These are phyloP conservation scores for Lutjanus argentimaculatus DNA, from an alignment of 2,797 vertebrate species.

Conservation along the genomic window DNA sequence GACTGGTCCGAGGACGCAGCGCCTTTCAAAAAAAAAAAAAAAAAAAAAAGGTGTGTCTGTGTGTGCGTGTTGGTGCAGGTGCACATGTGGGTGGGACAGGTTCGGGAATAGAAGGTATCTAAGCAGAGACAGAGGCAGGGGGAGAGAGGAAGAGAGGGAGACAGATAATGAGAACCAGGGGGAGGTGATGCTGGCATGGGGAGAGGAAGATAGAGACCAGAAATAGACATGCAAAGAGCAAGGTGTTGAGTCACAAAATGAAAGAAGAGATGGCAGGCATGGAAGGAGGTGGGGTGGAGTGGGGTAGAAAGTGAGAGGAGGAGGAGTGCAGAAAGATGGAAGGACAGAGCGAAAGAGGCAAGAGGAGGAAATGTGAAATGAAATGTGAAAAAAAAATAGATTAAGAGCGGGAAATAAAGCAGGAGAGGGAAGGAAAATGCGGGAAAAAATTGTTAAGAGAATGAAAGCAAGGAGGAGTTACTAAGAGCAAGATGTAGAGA, in stretches of 20 bases:
- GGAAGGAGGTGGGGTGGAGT: slow-evolving; percentile 40
- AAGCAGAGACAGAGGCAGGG: slow-evolving; percentile 79
- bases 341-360: slow-evolving; percentile 43
- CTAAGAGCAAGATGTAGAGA: slow-evolving; percentile 36
- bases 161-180: slow-evolving; percentile 87
- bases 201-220: slow-evolving; percentile 78
- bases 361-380: slow-evolving; percentile 51
- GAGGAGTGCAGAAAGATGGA: slow-evolving; percentile 47
- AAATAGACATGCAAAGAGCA: slow-evolving; percentile 85
- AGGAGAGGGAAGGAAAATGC: neutral
- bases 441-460: slow-evolving; percentile 20
- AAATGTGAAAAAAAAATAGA: slow-evolving; percentile 43
- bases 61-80: slow-evolving; percentile 31
- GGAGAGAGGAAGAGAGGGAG: slow-evolving; percentile 77
- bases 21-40: slow-evolving; percentile 10
- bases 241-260: slow-evolving; percentile 88
- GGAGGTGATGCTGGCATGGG: slow-evolving; percentile 82
- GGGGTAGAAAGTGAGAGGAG: slow-evolving; percentile 39
- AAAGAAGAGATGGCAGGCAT: slow-evolving; percentile 73
- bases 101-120: slow-evolving; percentile 74
- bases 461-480: slow-evolving; percentile 49
- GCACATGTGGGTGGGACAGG: slow-evolving; percentile 76
- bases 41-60: slow-evolving; percentile 24
- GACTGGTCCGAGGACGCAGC: slow-evolving; percentile 41
- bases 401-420: slow-evolving; percentile 34